A percentile compares a stretch with the other conserved stretches of the same genome.
phyloP scores from a whole-genome alignment of 2,113 vertebrate genomes.

The Odocoileus hemionus region DNA sequence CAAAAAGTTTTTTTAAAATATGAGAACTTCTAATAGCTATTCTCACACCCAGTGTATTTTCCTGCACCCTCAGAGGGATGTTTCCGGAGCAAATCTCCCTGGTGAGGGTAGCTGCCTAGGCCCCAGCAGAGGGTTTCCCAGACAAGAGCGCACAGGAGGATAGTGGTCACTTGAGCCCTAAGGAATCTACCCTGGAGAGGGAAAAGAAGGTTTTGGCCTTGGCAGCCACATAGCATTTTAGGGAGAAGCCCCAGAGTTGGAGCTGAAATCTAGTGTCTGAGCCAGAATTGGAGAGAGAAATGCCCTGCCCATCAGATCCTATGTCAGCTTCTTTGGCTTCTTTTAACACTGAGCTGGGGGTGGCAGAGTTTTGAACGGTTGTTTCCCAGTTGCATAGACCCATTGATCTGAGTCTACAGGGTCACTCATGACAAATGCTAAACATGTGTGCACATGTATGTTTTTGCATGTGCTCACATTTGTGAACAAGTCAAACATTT shows the following conservation, averaged over 20 bases:
- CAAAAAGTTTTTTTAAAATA: not conserved
- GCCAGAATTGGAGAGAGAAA: not conserved
- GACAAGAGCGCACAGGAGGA: not conserved
- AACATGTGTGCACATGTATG: not conserved
- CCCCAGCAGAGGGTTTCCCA: not conserved
- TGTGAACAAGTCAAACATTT: not conserved
- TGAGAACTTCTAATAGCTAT: not conserved
- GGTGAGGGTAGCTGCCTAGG: rapidly evolving
- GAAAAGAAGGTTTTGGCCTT: not conserved
- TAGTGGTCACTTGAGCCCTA: no score
- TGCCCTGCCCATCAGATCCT: not conserved
- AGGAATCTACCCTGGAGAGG: not conserved
- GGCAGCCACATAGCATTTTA: not conserved
- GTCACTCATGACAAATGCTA: not conserved
- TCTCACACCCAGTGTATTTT: not conserved
- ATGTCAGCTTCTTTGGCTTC: not conserved
- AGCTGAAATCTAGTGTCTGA: not conserved
- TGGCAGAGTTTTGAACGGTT: not conserved
- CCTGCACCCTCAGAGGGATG: not conserved
- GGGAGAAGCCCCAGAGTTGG: not conserved
- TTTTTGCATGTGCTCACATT: not conserved
- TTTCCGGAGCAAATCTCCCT: not conserved
- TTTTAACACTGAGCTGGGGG: not conserved
- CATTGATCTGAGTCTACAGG: not conserved
- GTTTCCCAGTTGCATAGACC: not conserved